phyloP scores from a whole-genome alignment of 2,888 invertebrate genomes.

The Drosophila tanythrix region DNA sequence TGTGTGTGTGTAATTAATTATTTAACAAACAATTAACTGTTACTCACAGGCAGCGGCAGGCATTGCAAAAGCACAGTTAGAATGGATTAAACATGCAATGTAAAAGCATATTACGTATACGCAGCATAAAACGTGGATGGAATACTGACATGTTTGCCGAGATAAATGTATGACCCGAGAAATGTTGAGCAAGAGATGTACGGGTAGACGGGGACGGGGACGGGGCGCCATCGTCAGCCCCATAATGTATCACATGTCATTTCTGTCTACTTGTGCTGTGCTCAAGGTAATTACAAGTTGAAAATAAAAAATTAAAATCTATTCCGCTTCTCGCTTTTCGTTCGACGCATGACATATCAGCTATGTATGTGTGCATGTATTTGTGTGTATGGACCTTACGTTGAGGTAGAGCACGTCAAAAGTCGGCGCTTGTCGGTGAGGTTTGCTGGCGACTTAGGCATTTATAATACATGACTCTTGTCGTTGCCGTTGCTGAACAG shows the following conservation, averaged over 20 bases:
- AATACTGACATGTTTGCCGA: constrained; percentile 1
- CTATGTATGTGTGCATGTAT: neutral
- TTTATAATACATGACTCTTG: constrained; percentile 35
- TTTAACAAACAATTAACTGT: constrained; percentile 72
- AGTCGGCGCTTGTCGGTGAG: neutral
- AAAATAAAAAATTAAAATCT: constrained; percentile 1
- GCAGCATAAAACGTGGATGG: constrained; percentile 24
- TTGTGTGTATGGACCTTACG: neutral
- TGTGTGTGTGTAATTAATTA: constrained; percentile 60
- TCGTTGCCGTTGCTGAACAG: constrained; percentile 12
- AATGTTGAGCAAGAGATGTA: neutral
- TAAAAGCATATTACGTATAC: constrained; percentile 38
- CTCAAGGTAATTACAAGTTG: constrained; percentile 33
- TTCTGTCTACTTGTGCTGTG: constrained; percentile 13
- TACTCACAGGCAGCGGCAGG: constrained; percentile 20
- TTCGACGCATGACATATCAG: constrained; percentile 16
- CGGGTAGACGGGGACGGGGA: neutral
- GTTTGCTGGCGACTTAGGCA: constrained; percentile 22
- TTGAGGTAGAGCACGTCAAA: neutral
- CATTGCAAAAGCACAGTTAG: constrained; percentile 58
- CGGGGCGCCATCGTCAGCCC: neutral
- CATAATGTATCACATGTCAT: constrained; percentile 28
- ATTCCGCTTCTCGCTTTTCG: neutral
- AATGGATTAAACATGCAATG: constrained; percentile 54
- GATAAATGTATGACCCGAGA: neutral